Evolutionary conservation across 1,140 invertebrate genomes (phyloP), one percentile per base, ranked within the genome.

Genomic region (Drosophila suzukii): DNA sequence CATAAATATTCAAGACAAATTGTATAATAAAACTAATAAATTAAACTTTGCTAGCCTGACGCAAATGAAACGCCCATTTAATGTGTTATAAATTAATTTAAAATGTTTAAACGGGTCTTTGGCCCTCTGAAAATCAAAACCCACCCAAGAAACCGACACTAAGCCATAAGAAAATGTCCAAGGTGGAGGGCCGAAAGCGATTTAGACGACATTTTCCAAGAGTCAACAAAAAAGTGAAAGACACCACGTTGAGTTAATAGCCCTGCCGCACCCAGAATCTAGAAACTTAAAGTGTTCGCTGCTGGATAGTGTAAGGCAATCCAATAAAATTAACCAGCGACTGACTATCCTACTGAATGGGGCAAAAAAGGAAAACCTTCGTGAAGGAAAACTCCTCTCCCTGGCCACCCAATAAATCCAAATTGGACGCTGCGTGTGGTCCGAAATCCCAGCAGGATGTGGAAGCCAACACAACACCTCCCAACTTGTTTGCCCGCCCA

Each of bases 271-370:
- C 82, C 62, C 70, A 53, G 68, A 59, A 57, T 55, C 49, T 10
- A 75, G 57, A 76, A 66, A 60, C 50, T 70, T 70, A 58, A 78
- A 82, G 66, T 56, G 63, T 74, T 70, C 82, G 43, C 83, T 27
- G 79, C 83, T 73, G 83, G 83, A 88, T 62, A 79, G 83, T 86
- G 82, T 86, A 79, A 76, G 75, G 74, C 75, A 88, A 88, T 79
- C 56, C 65, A 78, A 88, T 86, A 75, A 86, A 86, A 88, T 82
- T 77, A 88, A 86, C 83, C 68, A 66, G 44, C 60, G 58, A 41
- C 78, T 65, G 75, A 60, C 78, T 86, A 73, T 86, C 53, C 38
- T 43, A 34, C 43, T 67, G 27, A 27, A 27, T 3, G 27, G 32
- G 39, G 10, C 10, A 13, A 6, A 39, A 36, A 24, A 11, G 13